Evolutionary conservation across 2,888 invertebrate species (phyloP).

Genomic region (Chrysodeixis includens): DNA sequence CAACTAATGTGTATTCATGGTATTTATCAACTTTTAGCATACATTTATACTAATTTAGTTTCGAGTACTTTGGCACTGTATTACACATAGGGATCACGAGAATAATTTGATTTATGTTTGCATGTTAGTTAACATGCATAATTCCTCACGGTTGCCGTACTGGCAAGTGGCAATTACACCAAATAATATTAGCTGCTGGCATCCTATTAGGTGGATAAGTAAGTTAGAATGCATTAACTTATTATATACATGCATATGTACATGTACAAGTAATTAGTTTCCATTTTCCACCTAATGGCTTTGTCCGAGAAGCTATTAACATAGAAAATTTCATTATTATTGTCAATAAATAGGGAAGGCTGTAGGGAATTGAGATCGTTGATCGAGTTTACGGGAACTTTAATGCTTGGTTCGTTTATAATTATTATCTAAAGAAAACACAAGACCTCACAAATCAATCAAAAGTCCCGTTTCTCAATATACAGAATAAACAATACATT

Average conservation of each 20-base stretch:
- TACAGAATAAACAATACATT: not conserved
- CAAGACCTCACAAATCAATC: not conserved
- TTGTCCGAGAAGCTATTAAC: too few relatives aligned
- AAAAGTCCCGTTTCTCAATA: not conserved
- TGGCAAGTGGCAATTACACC: constrained; percentile 7
- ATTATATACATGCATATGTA: too few relatives aligned
- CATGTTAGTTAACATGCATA: constrained; percentile 7
- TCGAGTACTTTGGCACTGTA: constrained; percentile 48
- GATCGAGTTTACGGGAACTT: too few relatives aligned
- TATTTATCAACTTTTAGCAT: constrained; percentile 13
- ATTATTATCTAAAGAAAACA: not conserved
- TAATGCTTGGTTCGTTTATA: not conserved
- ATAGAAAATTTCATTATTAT: too few relatives aligned
- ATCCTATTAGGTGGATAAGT: too few relatives aligned
- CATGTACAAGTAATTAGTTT: too few relatives aligned
- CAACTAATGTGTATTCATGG: constrained; percentile 23
- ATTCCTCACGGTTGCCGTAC: not conserved
- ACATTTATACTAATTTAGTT: constrained; percentile 19
- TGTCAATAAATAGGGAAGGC: too few relatives aligned
- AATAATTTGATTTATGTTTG: constrained; percentile 18
- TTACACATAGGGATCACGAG: constrained; percentile 6
- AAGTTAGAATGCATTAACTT: not conserved
- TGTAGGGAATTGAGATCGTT: too few relatives aligned
- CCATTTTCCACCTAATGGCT: too few relatives aligned
- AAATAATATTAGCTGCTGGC: not conserved